A percentile compares a stretch with the other conserved stretches of the same genome.
These are phyloP conservation scores for Lepidonotus clava DNA, from an alignment of 2,888 invertebrate species.

Conservation along the genomic window DNA sequence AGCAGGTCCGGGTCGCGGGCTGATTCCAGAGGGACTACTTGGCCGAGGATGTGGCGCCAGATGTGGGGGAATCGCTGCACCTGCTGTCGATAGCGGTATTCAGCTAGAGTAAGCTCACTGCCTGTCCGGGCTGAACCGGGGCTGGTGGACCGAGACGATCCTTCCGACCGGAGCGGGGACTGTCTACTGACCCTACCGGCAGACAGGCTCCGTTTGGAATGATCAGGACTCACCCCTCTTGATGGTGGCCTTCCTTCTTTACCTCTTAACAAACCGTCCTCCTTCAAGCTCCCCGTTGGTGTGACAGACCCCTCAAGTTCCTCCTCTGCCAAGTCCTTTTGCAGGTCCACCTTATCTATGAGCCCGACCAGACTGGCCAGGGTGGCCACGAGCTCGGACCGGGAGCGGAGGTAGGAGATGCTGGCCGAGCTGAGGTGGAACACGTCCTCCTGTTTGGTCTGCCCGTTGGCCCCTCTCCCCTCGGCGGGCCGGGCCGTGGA, in stretches of 20 bases:
- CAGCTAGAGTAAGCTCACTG: slow-evolving; percentile 70
- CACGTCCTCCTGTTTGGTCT: slow-evolving; percentile 11
- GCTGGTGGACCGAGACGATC: background rate
- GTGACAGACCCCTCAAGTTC: slow-evolving; percentile 64
- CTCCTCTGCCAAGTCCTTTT: slow-evolving; percentile 70
- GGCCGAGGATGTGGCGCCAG: slow-evolving; percentile 69
- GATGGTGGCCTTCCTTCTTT: background rate
- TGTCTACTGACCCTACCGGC: no score
- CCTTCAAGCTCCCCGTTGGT: background rate
- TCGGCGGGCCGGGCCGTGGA: background rate
- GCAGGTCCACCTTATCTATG: slow-evolving; percentile 54
- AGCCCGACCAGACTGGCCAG: slow-evolving; percentile 72
- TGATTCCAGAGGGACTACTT: slow-evolving; percentile 37
- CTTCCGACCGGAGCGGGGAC: no score
- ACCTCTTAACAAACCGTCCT: background rate
- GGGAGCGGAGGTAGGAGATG: slow-evolving; percentile 74
- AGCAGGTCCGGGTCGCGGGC: background rate
- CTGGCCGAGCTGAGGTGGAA: slow-evolving; percentile 67
- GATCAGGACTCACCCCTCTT: background rate
- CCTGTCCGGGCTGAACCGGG: background rate
- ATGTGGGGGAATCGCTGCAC: slow-evolving; percentile 73
- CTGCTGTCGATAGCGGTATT: slow-evolving; percentile 75
- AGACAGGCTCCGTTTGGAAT: no score
- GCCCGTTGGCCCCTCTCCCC: no score
- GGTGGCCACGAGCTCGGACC: slow-evolving; percentile 75